A percentile compares a stretch with the other conserved stretches of the same genome.
Evolutionary conservation across 2,113 vertebrate species (phyloP).

Genomic region (Laticauda laticaudata): DNA sequence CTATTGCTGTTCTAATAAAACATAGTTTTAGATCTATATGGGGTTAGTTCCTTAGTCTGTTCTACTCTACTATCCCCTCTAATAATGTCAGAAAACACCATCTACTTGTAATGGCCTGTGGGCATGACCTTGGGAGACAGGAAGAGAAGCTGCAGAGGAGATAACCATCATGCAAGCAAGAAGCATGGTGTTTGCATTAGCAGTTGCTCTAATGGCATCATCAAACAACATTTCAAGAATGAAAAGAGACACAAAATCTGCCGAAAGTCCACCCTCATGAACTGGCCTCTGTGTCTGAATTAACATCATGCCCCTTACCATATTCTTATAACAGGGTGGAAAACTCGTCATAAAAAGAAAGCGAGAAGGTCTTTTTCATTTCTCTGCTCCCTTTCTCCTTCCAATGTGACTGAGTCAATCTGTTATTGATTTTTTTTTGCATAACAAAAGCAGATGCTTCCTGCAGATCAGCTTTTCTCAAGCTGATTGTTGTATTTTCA

Average conservation of each 20-base stretch:
- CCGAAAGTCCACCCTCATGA: background rate
- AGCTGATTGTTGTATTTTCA: background rate
- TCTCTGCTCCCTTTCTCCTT: background rate
- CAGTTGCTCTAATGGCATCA: too few species aligned
- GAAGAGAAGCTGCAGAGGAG: background rate
- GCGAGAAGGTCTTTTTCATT: background rate
- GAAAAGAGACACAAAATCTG: background rate
- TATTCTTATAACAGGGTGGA: background rate
- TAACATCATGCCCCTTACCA: background rate
- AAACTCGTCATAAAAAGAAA: background rate
- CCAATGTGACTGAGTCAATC: background rate
- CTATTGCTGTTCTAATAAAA: background rate
- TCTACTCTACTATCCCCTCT: background rate
- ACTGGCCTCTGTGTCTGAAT: background rate
- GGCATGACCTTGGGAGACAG: background rate
- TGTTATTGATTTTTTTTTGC: background rate
- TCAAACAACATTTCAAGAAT: background rate
- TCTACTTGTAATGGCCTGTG: background rate
- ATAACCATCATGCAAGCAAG: background rate
- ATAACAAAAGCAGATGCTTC: background rate
- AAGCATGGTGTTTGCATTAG: background rate
- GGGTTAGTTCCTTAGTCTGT: background rate
- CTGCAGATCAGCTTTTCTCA: background rate
- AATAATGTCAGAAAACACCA: background rate
- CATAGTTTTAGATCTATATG: background rate